Conservation (phyloP, 2,113 vertebrate species). For the Verasper variegatus region DNA sequence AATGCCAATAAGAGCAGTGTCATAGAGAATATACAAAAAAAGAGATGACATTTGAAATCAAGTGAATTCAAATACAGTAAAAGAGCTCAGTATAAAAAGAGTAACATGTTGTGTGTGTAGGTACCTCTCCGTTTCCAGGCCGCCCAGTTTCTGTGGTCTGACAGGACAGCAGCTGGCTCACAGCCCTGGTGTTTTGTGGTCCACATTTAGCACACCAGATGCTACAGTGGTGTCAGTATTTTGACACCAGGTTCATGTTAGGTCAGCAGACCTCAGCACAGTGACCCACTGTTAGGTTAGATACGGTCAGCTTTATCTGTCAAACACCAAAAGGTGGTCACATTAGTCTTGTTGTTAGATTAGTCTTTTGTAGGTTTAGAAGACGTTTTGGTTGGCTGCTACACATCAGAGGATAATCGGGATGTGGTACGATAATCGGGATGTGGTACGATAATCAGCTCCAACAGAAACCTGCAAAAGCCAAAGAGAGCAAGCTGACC, state of each 20-base stretch:
- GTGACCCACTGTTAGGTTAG: neutral
- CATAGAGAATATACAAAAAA: no score
- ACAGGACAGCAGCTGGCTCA: neutral
- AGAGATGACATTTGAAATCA: neutral
- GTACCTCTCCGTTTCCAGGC: neutral
- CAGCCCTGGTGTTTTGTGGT: neutral
- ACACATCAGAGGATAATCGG: no score
- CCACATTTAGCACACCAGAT: constrained; percentile 1
- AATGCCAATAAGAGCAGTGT: neutral
- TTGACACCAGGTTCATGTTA: neutral
- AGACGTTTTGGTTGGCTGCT: no score
- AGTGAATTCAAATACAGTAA: no score
- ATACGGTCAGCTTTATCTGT: neutral
- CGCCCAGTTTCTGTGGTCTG: neutral
- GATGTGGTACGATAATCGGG: no score
- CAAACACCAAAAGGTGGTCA: neutral
- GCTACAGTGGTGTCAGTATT: neutral
- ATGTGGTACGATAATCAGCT: no score
- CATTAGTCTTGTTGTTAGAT: no score
- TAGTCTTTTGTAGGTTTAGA: no score
- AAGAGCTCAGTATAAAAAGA: neutral
- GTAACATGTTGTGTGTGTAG: neutral
- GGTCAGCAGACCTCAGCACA: neutral
- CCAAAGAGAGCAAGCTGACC: no score
- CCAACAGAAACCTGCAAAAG: no score